Percentiles rank a stretch among this genome's conserved stretches.
phyloP scores from a whole-genome alignment of 1,140 invertebrate genomes.

The Heterodera schachtii region DNA sequence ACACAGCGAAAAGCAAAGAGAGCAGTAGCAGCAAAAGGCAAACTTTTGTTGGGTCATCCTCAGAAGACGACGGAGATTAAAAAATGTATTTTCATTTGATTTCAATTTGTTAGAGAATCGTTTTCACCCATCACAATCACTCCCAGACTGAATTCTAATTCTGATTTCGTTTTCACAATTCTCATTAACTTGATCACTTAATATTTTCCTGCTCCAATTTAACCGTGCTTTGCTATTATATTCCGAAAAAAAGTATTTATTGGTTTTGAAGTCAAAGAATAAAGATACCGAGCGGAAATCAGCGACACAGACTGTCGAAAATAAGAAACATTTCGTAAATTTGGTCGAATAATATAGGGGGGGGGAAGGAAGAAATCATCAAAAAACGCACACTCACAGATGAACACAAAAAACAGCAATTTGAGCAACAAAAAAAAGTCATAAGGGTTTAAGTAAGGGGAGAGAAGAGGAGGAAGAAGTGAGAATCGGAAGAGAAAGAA shows the following conservation, averaged over 20 bases:
- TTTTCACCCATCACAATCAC: too few species aligned
- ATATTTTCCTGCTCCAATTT: too few species aligned
- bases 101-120: too few species aligned
- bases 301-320: too few species aligned
- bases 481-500: too few species aligned
- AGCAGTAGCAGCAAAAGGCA: not conserved
- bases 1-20: not conserved
- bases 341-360: not conserved
- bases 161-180: too few species aligned
- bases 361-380: not conserved
- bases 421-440: not conserved
- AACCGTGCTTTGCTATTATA: too few species aligned
- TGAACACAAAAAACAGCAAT: not conserved
- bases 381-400: not conserved
- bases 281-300: not conserved
- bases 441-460: not conserved
- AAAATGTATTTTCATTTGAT: not conserved
- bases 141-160: too few species aligned
- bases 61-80: not conserved
- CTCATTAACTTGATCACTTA: too few species aligned
- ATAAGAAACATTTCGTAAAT: too few species aligned
- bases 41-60: not conserved
- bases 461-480: not conserved
- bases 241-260: not conserved
- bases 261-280: not conserved